These are phyloP conservation scores for Neogobius melanostomus DNA, from an alignment of 2,113 vertebrate genomes.

Conservation along the genomic window DNA sequence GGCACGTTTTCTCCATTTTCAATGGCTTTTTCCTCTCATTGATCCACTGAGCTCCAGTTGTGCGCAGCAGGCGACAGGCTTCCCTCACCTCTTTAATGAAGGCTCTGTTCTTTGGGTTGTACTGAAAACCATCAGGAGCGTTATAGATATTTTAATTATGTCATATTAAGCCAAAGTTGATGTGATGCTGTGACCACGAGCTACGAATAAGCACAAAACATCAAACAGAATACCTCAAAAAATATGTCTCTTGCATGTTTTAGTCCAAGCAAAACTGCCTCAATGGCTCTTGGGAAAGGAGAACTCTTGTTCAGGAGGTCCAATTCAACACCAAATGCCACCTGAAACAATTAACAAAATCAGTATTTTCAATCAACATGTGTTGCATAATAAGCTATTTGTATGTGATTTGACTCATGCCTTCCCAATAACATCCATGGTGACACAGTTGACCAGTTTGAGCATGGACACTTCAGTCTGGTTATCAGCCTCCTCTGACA, in stretches of 20 bases:
- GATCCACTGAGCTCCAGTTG: no score
- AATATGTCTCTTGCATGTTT: constrained; percentile 55
- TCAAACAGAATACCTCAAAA: constrained; percentile 61
- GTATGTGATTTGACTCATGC: constrained; percentile 26
- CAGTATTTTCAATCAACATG: no score
- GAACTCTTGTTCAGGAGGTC: constrained; percentile 70
- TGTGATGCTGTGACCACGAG: no score
- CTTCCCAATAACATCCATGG: constrained; percentile 73
- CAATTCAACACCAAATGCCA: constrained; percentile 87
- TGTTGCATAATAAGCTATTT: no score
- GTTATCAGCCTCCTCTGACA: constrained; percentile 50
- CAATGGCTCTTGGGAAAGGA: constrained; percentile 79
- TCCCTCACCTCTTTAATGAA: no score
- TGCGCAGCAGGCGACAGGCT: no score
- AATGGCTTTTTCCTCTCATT: constrained; percentile 69
- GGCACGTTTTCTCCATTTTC: constrained; percentile 77
- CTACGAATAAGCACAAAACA: constrained; percentile 29
- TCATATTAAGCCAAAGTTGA: no score
- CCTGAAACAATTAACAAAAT: constrained; percentile 57
- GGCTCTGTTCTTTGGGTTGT: no score
- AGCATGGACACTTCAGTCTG: constrained; percentile 61
- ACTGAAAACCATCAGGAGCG: no score
- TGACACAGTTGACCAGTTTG: constrained; percentile 65
- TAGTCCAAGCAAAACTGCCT: constrained; percentile 78
- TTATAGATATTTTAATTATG: no score